phyloP scores from a whole-genome alignment of 2,797 vertebrate species.

The Schizothorax lantsangensis region DNA sequence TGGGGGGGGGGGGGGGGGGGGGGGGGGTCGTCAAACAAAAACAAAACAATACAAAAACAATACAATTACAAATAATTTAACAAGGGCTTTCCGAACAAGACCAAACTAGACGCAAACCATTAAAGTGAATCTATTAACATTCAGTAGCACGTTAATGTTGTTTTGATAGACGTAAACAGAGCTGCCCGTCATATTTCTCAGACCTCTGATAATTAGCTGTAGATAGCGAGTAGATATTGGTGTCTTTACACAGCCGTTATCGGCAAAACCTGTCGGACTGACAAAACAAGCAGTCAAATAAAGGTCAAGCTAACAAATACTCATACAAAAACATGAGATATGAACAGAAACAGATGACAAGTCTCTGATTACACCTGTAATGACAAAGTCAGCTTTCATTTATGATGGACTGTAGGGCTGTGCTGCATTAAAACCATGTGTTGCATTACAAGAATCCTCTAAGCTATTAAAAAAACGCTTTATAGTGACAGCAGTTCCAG shows the following conservation, averaged over 20 bases:
- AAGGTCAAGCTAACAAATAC: conserved; percentile 24
- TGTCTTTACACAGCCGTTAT: conserved; percentile 25
- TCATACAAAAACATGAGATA: background rate
- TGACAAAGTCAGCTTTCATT: background rate
- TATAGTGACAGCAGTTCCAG: background rate
- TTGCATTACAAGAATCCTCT: background rate
- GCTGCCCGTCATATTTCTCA: background rate
- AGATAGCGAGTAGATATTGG: background rate
- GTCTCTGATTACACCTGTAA: background rate
- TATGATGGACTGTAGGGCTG: background rate
- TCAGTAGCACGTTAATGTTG: background rate
- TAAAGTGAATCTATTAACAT: conserved; percentile 15
- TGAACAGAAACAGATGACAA: background rate
- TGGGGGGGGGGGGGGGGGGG: too few relatives aligned
- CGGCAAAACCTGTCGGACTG: background rate
- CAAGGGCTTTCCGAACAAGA: background rate
- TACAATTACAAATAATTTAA: background rate
- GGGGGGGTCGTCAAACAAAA: too few relatives aligned
- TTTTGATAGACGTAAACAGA: background rate
- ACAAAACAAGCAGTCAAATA: conserved; percentile 18
- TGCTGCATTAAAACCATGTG: background rate
- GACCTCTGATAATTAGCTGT: conserved; percentile 1
- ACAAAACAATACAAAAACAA: too few relatives aligned
- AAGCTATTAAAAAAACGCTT: background rate
- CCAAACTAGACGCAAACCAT: conserved; percentile 25